Base-by-base conservation (phyloP, 2,113 vertebrate genomes). In the Ahaetulla prasina region DNA sequence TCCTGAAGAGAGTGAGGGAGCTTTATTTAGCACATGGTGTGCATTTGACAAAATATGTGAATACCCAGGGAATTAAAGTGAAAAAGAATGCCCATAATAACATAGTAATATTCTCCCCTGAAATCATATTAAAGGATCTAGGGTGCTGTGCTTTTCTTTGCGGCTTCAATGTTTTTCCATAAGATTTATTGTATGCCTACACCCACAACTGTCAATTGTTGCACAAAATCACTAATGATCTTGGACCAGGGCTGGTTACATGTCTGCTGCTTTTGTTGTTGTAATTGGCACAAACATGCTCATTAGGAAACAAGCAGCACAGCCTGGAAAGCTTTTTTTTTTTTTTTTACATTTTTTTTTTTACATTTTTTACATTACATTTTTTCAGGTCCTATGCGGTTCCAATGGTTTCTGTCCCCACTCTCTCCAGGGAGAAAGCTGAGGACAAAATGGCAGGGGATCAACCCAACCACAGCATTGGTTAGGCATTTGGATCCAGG, bases 81-180 rank as follows among this genome's bases (percentile, higher is more conserved):
- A 91, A 47, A 91, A 25, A 91, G 53, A 93, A 95, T 91, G 91
- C 94, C 91, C 92, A 54, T 90, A 94, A 95, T 94, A 94, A 92
- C 90, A 93, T 90, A 94, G 94, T 87, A 7, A 91, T 93, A 88
- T 85, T 1, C 2, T 50, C 4, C 89, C 92, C 88, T 52, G 8
- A 0, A 30, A 68, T 80, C 92, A 47, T 0, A 54, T 90, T 1
- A 39, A 89, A 22, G 91, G 94, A 85, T 87, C 92, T 4, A 85
- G 6, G 30, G 39, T 30, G 22, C 2, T 27, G n/a, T 0, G 0
- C n/a, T 87, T 94, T 91, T 90, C 53, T 43, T 52, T 30, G 25
- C 30, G 45, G 94, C 47, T 68, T 87, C 30, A 2, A 0, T 57
- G 25, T n/a, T 50, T 87, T 10, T 1, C 25, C 39, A n/a, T 11